A percentile compares a stretch with the other conserved stretches of the same genome.
phyloP scores from a whole-genome alignment of 2,888 invertebrate genomes.

The Lepidonotus clava region DNA sequence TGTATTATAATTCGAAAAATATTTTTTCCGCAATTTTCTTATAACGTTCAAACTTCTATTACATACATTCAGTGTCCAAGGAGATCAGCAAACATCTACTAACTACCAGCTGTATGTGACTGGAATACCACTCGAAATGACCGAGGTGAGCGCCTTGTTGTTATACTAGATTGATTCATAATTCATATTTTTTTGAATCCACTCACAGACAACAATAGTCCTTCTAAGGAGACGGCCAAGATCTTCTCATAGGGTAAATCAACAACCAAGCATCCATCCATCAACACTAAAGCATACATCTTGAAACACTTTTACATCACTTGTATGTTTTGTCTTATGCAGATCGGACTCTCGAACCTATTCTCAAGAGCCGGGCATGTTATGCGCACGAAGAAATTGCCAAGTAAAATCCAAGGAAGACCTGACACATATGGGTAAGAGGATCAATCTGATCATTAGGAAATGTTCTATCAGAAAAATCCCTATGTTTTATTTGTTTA shows the following conservation, averaged over 20 bases:
- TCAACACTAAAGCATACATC: too few species aligned
- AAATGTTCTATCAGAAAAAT: background rate
- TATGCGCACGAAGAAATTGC: background rate
- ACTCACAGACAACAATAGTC: too few species aligned
- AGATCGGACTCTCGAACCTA: background rate
- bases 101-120: background rate
- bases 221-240: too few species aligned
- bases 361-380: slow-evolving; percentile 9
- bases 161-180: too few species aligned
- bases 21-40: too few species aligned
- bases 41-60: too few species aligned
- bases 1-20: too few species aligned
- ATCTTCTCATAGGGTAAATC: too few species aligned
- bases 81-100: background rate
- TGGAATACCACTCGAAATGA: background rate
- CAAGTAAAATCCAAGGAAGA: background rate
- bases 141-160: background rate
- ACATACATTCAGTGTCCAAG: background rate
- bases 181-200: too few species aligned
- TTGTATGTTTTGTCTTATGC: background rate
- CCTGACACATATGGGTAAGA: slow-evolving; percentile 35
- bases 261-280: too few species aligned
- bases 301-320: background rate
- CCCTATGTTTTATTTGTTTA: background rate
- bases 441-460: background rate